Evolutionary conservation across 2,113 vertebrate species (phyloP).

Genomic region (Corapipo altera): DNA sequence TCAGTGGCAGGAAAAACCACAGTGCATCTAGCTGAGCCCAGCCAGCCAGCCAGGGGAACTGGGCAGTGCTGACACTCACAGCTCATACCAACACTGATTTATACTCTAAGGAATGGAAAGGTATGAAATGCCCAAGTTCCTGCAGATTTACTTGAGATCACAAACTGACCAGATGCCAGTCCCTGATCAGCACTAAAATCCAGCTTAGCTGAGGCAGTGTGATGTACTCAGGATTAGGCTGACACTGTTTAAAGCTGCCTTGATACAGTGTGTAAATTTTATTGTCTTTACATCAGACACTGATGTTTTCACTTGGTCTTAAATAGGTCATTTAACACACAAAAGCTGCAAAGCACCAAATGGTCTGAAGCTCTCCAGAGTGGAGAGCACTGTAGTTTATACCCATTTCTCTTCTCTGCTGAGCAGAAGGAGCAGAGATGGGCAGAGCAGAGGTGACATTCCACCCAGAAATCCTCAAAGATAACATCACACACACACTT

Average conservation of each 20-base stretch:
- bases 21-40: not conserved
- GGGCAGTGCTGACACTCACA: not conserved
- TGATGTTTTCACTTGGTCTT: conserved; percentile 8
- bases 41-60: not conserved
- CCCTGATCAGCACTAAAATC: not conserved
- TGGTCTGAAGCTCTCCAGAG: not conserved
- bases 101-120: not conserved
- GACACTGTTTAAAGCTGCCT: conserved; percentile 5
- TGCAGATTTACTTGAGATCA: not conserved
- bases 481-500: not conserved
- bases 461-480: not conserved
- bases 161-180: not conserved
- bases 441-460: not conserved
- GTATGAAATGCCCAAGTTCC: not conserved
- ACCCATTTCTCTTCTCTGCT: not conserved
- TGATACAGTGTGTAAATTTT: conserved; percentile 31
- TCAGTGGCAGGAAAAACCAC: not conserved
- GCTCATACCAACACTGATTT: not conserved
- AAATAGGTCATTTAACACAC: conserved; percentile 35
- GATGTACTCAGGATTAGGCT: not conserved
- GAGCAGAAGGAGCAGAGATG: not conserved
- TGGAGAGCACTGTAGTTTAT: not conserved
- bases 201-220: not conserved
- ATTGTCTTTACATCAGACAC: conserved; percentile 19
- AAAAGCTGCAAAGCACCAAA: not conserved